Conservation (phyloP, 2,888 invertebrate species). For the Kuschelorhynchus macadamiae region DNA sequence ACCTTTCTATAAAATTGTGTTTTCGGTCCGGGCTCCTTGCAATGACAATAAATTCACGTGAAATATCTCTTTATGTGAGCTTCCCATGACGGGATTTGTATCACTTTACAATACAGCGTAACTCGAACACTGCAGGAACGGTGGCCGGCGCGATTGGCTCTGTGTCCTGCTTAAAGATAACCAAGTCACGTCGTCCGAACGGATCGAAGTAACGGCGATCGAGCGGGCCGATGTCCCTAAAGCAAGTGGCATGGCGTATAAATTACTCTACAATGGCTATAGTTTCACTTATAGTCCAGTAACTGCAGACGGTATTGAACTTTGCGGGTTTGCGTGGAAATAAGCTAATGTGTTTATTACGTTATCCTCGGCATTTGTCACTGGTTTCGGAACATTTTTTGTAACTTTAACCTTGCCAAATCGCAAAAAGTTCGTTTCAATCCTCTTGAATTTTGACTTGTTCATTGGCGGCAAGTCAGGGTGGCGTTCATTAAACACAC, state of each 20-base stretch:
- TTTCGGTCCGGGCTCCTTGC: slow-evolving; percentile 18
- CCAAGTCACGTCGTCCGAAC: slow-evolving; percentile 36
- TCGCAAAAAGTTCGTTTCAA: too few species aligned
- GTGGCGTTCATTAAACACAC: too few species aligned
- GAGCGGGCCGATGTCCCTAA: slow-evolving; percentile 20
- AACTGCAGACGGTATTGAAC: too few species aligned
- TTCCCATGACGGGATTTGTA: slow-evolving; percentile 38
- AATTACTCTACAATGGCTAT: too few species aligned
- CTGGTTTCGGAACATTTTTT: too few species aligned
- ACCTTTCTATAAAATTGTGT: slow-evolving; percentile 32
- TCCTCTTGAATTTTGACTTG: too few species aligned
- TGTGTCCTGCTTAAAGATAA: slow-evolving; percentile 38
- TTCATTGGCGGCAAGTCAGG: too few species aligned
- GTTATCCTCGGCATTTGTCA: too few species aligned
- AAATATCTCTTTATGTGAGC: slow-evolving; percentile 37
- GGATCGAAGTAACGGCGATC: slow-evolving; percentile 40
- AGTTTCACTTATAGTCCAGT: too few species aligned
- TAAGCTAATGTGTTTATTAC: too few species aligned
- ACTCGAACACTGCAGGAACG: slow-evolving; percentile 30
- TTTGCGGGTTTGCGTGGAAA: too few species aligned
- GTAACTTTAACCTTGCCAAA: too few species aligned
- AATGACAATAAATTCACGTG: slow-evolving; percentile 31
- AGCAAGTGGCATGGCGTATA: background rate
- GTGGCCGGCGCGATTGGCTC: slow-evolving; percentile 34
- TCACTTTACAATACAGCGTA: slow-evolving; percentile 45